Conservation (phyloP, 2,113 vertebrate genomes). For the Epinephelus cyanopodus region DNA sequence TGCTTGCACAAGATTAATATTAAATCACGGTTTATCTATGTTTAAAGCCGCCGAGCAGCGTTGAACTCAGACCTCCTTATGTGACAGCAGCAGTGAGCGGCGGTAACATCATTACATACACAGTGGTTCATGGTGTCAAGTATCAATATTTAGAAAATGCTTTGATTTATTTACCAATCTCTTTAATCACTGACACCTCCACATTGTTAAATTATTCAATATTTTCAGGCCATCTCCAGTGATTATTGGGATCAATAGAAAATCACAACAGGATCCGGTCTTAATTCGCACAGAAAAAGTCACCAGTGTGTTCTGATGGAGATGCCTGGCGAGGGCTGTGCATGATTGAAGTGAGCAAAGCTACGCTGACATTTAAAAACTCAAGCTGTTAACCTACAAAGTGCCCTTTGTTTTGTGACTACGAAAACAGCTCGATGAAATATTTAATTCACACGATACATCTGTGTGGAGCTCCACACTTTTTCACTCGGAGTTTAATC, state of each 20-base stretch:
- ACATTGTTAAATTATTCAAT: no score
- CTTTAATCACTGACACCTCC: background rate
- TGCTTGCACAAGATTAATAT: constrained; percentile 26
- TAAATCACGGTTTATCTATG: constrained; percentile 16
- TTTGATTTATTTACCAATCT: background rate
- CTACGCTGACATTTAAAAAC: constrained; percentile 14
- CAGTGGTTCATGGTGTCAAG: background rate
- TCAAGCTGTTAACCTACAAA: background rate
- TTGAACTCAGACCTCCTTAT: background rate
- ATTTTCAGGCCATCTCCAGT: background rate
- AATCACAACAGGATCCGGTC: background rate
- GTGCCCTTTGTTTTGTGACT: background rate
- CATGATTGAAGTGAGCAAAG: constrained; percentile 6
- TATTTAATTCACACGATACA: background rate
- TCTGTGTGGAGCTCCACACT: background rate
- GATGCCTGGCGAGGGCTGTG: background rate
- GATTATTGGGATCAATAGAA: background rate
- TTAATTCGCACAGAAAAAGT: background rate
- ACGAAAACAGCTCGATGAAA: background rate
- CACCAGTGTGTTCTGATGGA: background rate
- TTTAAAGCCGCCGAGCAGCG: constrained; percentile 14
- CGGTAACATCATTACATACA: background rate
- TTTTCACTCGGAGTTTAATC: background rate
- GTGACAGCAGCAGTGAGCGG: background rate
- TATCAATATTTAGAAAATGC: background rate